These are phyloP conservation scores for Takifugu bimaculatus DNA, from an alignment of 2,113 vertebrate genomes.

Conservation along the genomic window DNA sequence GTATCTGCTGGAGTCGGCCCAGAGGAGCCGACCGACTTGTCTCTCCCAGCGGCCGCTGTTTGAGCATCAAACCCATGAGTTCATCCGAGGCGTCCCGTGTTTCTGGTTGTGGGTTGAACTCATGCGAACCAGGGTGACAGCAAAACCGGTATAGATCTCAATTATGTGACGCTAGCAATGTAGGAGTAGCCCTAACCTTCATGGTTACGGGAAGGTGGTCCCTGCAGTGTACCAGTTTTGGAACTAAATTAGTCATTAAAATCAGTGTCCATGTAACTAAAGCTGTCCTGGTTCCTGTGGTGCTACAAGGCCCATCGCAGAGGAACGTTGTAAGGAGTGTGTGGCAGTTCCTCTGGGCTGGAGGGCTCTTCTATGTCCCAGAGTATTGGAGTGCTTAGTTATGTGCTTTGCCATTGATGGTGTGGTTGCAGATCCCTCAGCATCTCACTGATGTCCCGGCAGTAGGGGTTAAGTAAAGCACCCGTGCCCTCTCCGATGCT, in stretches of 20 bases:
- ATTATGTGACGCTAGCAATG: too few species aligned
- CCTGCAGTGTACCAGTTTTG: too few species aligned
- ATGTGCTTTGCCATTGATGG: conserved; percentile 14
- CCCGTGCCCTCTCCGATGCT: conserved; percentile 43
- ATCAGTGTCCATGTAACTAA: neutral
- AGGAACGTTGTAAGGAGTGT: too few species aligned
- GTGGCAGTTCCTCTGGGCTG: neutral
- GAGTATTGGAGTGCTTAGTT: neutral
- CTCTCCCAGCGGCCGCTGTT: neutral
- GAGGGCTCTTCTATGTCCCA: neutral
- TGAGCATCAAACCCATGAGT: too few species aligned
- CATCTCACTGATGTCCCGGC: conserved; percentile 23
- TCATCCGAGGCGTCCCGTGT: too few species aligned
- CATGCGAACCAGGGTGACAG: too few species aligned
- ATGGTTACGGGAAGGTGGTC: too few species aligned
- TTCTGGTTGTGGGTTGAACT: too few species aligned
- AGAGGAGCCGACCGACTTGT: neutral
- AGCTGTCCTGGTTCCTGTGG: too few species aligned
- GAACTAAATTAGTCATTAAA: neutral
- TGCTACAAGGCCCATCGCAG: too few species aligned
- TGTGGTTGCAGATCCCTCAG: conserved; percentile 14
- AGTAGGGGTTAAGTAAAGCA: conserved; percentile 41
- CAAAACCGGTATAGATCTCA: too few species aligned
- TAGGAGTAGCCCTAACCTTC: too few species aligned
- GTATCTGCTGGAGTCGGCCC: conserved; percentile 14